Percentiles rank a stretch among this genome's conserved stretches.
Conservation (phyloP, 2,113 vertebrate species). For the Astatotilapia flaviijosephi region DNA sequence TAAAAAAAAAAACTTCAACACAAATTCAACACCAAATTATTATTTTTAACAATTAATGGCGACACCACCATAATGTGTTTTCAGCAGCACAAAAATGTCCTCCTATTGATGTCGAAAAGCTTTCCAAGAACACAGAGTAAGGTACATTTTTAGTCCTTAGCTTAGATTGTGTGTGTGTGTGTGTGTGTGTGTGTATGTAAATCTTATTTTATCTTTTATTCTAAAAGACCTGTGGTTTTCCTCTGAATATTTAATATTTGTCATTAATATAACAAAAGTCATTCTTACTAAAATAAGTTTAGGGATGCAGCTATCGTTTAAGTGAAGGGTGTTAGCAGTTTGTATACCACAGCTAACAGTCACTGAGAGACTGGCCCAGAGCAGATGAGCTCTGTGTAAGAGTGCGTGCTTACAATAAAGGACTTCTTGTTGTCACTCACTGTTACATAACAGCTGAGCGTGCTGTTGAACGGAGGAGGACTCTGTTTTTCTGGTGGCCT, state of each 20-base stretch:
- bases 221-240: not conserved
- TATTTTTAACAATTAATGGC: not conserved
- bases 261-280: not conserved
- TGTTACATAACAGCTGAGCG: slow-evolving; percentile 12
- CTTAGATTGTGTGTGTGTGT: not conserved
- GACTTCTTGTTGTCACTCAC: slow-evolving; percentile 2
- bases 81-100: not conserved
- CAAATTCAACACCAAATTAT: not conserved
- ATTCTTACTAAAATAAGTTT: not conserved
- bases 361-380: not conserved
- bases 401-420: not conserved
- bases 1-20: fast-evolving
- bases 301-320: not conserved
- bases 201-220: not conserved
- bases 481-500: not conserved
- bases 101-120: not conserved
- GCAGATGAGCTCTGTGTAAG: not conserved
- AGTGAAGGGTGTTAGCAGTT: not conserved
- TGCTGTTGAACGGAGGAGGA: not conserved
- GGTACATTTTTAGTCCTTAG: not conserved
- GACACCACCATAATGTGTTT: not conserved
- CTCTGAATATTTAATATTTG: not conserved
- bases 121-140: not conserved
- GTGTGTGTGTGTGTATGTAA: no score
- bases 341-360: not conserved